phyloP scores from a whole-genome alignment of 2,113 vertebrate species.

The Trematocara unimaculatum region DNA sequence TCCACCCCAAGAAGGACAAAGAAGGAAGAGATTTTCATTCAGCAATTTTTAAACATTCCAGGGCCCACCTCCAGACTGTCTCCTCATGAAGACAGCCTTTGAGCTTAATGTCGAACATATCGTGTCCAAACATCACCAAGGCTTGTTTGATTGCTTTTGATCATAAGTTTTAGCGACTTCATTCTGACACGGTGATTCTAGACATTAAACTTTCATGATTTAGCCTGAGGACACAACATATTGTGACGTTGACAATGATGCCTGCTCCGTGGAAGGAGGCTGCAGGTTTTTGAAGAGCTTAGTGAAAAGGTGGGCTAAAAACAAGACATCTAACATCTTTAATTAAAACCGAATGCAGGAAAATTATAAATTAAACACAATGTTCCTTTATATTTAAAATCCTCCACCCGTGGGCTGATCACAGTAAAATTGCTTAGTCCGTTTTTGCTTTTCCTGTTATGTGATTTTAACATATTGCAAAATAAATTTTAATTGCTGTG shows the following conservation, averaged over 20 bases:
- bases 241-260: neutral
- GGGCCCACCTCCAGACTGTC: neutral
- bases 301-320: neutral
- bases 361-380: neutral
- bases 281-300: neutral
- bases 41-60: conserved; percentile 25
- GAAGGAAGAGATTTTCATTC: conserved; percentile 10
- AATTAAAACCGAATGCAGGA: neutral
- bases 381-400: neutral
- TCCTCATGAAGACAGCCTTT: neutral
- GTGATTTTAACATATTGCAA: neutral
- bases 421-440: neutral
- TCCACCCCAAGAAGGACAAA: conserved; percentile 34
- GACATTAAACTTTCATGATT: neutral
- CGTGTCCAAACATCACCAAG: neutral
- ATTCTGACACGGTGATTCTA: neutral
- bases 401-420: neutral
- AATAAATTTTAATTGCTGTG: conserved; percentile 3
- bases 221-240: neutral
- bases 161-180: neutral
- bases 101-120: neutral
- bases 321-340: neutral
- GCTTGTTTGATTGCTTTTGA: neutral
- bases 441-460: neutral
- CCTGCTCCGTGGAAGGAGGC: neutral